phyloP scores from a whole-genome alignment of 1,140 invertebrate species.

The Bombus soroeensis region DNA sequence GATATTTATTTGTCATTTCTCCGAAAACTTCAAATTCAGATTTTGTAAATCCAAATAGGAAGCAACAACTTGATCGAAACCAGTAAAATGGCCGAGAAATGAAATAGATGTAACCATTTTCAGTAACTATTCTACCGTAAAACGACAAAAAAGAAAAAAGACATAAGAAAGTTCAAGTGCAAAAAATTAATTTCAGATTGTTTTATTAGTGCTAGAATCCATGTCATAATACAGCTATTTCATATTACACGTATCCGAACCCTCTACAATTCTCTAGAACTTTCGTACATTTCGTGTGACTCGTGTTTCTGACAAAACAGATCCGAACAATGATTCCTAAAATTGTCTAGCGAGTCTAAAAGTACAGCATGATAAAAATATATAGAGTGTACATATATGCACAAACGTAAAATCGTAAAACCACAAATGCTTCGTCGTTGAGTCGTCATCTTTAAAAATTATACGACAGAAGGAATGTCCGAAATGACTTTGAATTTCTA shows the following conservation, averaged over 20 bases:
- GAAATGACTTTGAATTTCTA: background rate
- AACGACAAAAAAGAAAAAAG: background rate
- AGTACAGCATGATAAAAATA: background rate
- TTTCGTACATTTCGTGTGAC: background rate
- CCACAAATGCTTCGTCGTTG: background rate
- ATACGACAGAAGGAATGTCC: background rate
- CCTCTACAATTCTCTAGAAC: background rate
- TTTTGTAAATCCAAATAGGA: background rate
- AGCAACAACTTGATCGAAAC: background rate
- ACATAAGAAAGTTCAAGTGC: background rate
- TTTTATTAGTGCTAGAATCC: constrained; percentile 36
- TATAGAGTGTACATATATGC: background rate
- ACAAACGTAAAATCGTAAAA: background rate
- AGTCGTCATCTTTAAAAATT: background rate
- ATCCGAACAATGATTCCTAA: background rate
- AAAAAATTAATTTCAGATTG: constrained; percentile 6
- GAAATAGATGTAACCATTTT: background rate
- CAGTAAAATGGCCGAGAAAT: background rate
- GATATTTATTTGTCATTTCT: background rate
- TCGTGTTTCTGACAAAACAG: background rate
- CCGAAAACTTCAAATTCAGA: background rate
- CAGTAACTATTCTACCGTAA: background rate
- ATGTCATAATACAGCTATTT: constrained; percentile 32
- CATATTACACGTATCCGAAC: constrained; percentile 25
- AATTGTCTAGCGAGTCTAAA: background rate